These are phyloP conservation scores for Calcarius lapponicus DNA, from an alignment of 2,797 vertebrate genomes.

Conservation along the genomic window DNA sequence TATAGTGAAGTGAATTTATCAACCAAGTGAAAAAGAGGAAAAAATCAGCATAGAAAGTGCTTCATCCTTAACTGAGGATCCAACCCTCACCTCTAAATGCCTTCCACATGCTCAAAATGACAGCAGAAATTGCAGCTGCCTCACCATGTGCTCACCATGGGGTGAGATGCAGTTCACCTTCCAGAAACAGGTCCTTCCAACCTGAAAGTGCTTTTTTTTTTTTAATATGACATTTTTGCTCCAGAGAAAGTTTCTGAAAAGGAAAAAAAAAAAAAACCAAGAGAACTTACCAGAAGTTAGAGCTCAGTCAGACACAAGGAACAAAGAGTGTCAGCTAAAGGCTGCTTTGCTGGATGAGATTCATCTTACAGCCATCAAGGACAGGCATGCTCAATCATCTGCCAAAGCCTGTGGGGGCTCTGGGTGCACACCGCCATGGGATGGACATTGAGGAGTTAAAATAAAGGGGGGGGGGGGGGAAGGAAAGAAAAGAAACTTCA, in stretches of 20 bases:
- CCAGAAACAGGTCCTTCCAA: neutral
- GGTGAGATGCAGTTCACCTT: neutral
- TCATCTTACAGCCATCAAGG: neutral
- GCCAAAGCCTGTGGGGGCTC: neutral
- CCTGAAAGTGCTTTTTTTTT: neutral
- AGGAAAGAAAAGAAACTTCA: neutral
- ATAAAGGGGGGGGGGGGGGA: neutral
- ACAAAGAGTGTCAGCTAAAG: neutral
- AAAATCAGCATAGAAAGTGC: neutral
- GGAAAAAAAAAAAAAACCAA: accelerated
- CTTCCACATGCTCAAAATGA: neutral
- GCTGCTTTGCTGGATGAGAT: neutral
- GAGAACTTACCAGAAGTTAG: neutral
- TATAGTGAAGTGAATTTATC: neutral
- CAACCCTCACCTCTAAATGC: neutral
- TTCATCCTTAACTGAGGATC: neutral
- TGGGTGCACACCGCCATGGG: neutral
- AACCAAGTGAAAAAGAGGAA: neutral
- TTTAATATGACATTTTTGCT: neutral
- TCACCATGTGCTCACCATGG: neutral
- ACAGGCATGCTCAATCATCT: neutral
- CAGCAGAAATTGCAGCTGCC: neutral
- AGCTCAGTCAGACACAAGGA: neutral
- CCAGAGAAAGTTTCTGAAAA: neutral
- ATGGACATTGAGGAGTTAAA: neutral